phyloP scores from a whole-genome alignment of 2,888 invertebrate genomes.

The Helleia helle region DNA sequence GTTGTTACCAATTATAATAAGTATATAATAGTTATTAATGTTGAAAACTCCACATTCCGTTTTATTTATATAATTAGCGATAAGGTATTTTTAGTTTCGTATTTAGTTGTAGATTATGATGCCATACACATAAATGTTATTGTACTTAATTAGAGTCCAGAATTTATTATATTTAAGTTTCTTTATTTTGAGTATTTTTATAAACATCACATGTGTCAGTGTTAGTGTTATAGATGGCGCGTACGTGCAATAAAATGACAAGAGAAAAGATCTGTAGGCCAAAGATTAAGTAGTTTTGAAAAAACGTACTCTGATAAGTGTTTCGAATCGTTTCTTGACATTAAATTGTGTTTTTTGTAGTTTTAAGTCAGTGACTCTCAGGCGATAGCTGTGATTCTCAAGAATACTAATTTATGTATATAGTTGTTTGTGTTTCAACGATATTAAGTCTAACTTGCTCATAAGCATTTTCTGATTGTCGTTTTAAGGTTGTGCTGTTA shows the following conservation, averaged over 20 bases:
- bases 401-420: conserved; percentile 37
- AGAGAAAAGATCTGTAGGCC: conserved; percentile 63
- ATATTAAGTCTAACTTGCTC: neutral
- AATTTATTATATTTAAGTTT: conserved; percentile 13
- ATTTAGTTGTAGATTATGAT: conserved; percentile 41
- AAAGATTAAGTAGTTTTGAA: conserved; percentile 52
- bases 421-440: conserved; percentile 15
- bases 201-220: conserved; percentile 28
- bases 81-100: conserved; percentile 25
- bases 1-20: conserved; percentile 53
- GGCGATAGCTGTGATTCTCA: conserved; percentile 70
- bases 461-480: neutral
- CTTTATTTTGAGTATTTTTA: conserved; percentile 14
- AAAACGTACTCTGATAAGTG: conserved; percentile 1
- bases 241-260: conserved; percentile 51
- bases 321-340: conserved; percentile 5
- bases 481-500: neutral
- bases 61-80: conserved; percentile 38
- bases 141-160: conserved; percentile 52
- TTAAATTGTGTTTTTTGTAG: conserved; percentile 25
- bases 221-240: conserved; percentile 33
- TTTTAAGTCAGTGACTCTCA: conserved; percentile 62
- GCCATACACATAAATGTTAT: conserved; percentile 60
- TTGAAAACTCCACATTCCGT: conserved; percentile 53
- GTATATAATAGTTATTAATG: conserved; percentile 30